A percentile compares a stretch with the other conserved stretches of the same genome.
phyloP scores from a whole-genome alignment of 2,113 vertebrate genomes.

The Tenebrosternarchus preto region DNA sequence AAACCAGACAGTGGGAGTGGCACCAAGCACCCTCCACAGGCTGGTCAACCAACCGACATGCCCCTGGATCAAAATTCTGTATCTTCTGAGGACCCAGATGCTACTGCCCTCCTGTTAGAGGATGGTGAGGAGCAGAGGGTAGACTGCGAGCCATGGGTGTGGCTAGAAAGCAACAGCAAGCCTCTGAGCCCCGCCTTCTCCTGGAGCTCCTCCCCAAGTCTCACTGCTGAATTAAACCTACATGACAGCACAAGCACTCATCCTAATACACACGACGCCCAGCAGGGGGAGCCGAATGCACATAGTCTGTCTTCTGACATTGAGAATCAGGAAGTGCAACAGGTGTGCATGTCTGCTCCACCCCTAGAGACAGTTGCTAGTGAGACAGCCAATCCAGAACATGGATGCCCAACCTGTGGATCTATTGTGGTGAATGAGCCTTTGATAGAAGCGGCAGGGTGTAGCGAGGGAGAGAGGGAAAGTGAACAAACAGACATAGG shows the following conservation, averaged over 20 bases:
- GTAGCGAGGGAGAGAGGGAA: conserved; percentile 58
- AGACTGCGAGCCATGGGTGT: conserved; percentile 41
- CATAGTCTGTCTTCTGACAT: conserved; percentile 39
- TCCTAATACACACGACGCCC: conserved; percentile 48
- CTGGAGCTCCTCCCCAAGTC: conserved; percentile 17
- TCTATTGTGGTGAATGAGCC: conserved; percentile 53
- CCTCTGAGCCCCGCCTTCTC: conserved; percentile 16
- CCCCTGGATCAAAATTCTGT: conserved; percentile 1
- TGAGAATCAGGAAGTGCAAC: conserved; percentile 71
- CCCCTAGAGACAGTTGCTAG: conserved; percentile 71
- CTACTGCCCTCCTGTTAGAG: conserved; percentile 51
- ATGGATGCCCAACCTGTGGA: conserved; percentile 53
- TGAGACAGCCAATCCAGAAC: conserved; percentile 64
- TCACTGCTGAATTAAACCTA: background rate
- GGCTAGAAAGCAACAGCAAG: conserved; percentile 43
- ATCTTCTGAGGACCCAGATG: conserved; percentile 21
- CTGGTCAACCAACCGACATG: background rate
- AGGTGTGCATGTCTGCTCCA: conserved; percentile 70
- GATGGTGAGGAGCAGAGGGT: conserved; percentile 50
- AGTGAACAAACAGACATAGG: conserved; percentile 61
- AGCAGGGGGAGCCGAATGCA: conserved; percentile 63
- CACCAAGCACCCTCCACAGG: background rate
- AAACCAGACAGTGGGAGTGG: background rate
- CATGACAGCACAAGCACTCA: too few species aligned
- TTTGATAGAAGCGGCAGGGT: conserved; percentile 46